Conservation (phyloP, 2,888 invertebrate genomes). For the Athalia circularis region DNA sequence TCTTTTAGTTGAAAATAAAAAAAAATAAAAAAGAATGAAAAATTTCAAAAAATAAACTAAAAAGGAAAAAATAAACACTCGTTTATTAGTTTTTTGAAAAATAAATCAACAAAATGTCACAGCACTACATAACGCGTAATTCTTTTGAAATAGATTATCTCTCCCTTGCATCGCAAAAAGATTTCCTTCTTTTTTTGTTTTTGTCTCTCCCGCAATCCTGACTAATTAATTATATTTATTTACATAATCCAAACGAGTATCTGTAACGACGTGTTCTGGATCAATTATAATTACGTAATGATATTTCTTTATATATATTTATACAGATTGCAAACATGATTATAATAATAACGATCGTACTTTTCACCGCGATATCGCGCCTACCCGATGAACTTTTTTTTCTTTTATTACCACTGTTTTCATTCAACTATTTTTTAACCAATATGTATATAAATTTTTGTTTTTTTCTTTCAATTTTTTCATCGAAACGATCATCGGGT, state of each 20-base stretch:
- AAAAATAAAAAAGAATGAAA: neutral
- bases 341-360: constrained; percentile 1
- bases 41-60: constrained; percentile 9
- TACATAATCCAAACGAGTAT: constrained; percentile 5
- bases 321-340: neutral
- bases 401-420: no score
- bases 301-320: neutral
- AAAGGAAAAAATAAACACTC: neutral
- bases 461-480: no score
- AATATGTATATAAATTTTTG: no score
- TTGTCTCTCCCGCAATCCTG: constrained; percentile 10
- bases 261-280: constrained; percentile 26
- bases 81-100: neutral
- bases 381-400: no score
- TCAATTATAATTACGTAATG: constrained; percentile 20
- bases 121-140: neutral
- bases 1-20: neutral
- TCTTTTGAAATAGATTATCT: neutral
- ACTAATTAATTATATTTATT: constrained; percentile 28
- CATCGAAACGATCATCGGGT: no score
- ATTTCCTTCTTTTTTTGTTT: constrained; percentile 5
- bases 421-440: no score
- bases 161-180: neutral
- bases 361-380: neutral
- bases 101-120: neutral